Conservation (phyloP, 2,113 vertebrate genomes). For the Pelecanus crispus region DNA sequence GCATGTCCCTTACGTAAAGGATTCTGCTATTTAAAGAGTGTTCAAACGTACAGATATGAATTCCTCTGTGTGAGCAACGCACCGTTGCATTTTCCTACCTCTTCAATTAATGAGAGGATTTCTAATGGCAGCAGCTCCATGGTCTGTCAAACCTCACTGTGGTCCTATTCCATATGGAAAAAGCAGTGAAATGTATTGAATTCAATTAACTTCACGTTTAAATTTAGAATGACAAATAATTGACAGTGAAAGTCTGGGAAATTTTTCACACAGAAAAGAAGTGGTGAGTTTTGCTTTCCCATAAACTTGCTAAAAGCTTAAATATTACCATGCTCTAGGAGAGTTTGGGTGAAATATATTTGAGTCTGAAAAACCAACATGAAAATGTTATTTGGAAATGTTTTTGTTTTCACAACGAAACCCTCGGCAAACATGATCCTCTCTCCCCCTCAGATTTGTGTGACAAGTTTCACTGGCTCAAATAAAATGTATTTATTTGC, state of each 20-base stretch:
- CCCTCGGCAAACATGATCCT: neutral
- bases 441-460: neutral
- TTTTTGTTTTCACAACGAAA: neutral
- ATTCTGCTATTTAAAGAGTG: neutral
- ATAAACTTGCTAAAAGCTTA: neutral
- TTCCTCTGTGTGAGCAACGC: neutral
- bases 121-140: neutral
- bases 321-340: neutral
- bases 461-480: neutral
- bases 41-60: neutral
- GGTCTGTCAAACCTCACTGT: neutral
- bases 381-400: neutral
- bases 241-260: neutral
- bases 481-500: neutral
- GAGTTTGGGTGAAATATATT: neutral
- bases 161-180: neutral
- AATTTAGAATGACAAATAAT: neutral
- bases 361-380: neutral
- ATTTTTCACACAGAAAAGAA: neutral
- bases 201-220: neutral
- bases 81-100: rapidly evolving
- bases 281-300: neutral
- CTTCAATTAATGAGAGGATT: neutral
- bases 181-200: neutral
- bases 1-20: rapidly evolving